These are phyloP conservation scores for Rhagonycha fulva DNA, from an alignment of 2,888 invertebrate species.

Conservation along the genomic window DNA sequence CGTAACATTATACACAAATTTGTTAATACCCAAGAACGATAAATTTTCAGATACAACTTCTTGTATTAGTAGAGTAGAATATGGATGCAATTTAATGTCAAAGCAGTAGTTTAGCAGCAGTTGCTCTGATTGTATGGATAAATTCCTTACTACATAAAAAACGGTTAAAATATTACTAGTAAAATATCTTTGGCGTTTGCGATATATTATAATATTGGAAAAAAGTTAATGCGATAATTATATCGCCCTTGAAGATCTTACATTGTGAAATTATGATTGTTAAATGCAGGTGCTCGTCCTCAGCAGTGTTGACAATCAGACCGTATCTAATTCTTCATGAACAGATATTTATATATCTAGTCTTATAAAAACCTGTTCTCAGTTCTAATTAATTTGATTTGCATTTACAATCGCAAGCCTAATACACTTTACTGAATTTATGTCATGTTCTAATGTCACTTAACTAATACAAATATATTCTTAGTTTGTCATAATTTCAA, in stretches of 20 bases:
- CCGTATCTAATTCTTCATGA: conserved; percentile 27
- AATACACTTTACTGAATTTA: conserved; percentile 6
- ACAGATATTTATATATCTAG: conserved; percentile 10
- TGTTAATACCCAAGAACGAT: no score
- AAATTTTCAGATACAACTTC: no score
- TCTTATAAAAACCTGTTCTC: conserved; percentile 15
- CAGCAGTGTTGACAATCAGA: conserved; percentile 32
- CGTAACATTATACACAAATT: no score
- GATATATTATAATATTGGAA: not conserved
- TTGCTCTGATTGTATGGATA: not conserved
- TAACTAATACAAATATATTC: not conserved
- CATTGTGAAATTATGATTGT: conserved; percentile 28
- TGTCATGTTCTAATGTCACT: conserved; percentile 13
- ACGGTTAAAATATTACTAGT: not conserved
- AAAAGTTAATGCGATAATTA: not conserved
- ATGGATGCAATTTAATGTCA: no score
- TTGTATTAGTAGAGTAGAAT: no score
- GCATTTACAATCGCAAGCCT: conserved; percentile 6
- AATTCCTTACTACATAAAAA: not conserved
- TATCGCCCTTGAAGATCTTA: conserved; percentile 15
- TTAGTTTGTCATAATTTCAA: conserved; percentile 4
- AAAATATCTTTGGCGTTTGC: not conserved
- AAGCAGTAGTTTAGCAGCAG: not conserved
- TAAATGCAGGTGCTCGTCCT: conserved; percentile 27
- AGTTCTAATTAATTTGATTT: conserved; percentile 24